A percentile compares a stretch with the other conserved stretches of the same genome.
Evolutionary conservation across 2,113 vertebrate species (phyloP).

Genomic region (Urocitellus parryii): DNA sequence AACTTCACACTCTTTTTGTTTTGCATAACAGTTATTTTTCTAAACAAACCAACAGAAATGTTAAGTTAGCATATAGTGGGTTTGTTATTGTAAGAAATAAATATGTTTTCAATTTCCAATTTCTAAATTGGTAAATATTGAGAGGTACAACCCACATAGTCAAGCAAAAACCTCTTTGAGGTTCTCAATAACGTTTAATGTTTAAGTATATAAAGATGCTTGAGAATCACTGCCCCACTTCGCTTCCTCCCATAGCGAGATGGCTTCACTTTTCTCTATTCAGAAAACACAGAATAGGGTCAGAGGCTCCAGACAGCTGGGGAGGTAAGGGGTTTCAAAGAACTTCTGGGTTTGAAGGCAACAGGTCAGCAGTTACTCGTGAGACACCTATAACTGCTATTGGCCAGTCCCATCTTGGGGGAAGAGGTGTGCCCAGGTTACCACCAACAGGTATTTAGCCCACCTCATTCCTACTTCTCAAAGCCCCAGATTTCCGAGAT

Average conservation of each 20-base stretch:
- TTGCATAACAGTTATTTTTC: slow-evolving; percentile 50
- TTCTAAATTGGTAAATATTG: slow-evolving; percentile 23
- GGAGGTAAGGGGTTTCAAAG: not conserved
- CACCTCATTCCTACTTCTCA: accelerated
- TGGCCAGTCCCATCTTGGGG: not conserved
- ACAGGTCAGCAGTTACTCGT: not conserved
- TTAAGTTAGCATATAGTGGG: not conserved
- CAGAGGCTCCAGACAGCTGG: not conserved
- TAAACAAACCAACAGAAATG: not conserved
- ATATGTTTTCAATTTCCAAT: not conserved
- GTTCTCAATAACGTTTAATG: not conserved
- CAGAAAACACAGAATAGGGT: not conserved
- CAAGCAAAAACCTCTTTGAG: not conserved
- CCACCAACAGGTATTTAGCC: not conserved
- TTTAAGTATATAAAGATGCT: not conserved
- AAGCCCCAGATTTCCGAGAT: not conserved
- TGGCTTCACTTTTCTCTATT: accelerated
- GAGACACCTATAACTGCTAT: not conserved
- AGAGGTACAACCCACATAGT: not conserved
- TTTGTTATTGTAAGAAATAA: slow-evolving; percentile 43
- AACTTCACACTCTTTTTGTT: slow-evolving; percentile 28
- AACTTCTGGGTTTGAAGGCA: not conserved
- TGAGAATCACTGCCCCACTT: not conserved
- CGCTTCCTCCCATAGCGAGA: no score
- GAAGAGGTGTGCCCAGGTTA: no score